Conservation (phyloP, 2,797 vertebrate genomes). For the Mareca strepera region DNA sequence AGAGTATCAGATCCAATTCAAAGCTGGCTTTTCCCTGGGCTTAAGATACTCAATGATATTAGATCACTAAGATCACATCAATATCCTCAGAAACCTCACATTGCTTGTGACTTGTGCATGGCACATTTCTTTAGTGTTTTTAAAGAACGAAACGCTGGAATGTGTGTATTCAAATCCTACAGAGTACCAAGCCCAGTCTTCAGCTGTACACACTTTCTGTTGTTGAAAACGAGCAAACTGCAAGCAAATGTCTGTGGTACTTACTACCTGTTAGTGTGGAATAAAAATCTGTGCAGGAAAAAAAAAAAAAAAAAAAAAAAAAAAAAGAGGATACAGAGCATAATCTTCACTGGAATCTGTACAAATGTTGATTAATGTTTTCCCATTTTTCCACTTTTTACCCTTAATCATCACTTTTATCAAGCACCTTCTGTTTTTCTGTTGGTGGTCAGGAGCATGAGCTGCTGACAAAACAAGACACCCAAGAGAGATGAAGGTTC, state of each 20-base stretch:
- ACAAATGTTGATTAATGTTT: not conserved
- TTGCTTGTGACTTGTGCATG: not conserved
- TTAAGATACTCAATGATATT: not conserved
- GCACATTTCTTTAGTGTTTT: not conserved
- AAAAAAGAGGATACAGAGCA: not conserved
- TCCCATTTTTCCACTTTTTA: not conserved
- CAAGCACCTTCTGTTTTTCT: not conserved
- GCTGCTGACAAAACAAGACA: not conserved
- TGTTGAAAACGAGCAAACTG: not conserved
- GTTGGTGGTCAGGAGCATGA: not conserved
- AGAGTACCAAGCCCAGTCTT: not conserved
- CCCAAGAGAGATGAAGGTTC: not conserved
- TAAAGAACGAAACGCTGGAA: not conserved
- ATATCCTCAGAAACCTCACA: not conserved
- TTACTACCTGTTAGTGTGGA: not conserved
- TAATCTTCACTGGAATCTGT: not conserved
- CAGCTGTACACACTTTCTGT: not conserved
- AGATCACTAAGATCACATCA: not conserved
- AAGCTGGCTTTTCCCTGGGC: not conserved
- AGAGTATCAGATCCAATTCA: not conserved
- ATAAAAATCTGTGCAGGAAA: not conserved
- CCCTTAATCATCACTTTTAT: not conserved
- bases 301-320: not conserved
- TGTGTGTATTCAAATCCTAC: not conserved
- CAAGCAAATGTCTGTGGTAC: not conserved